Evolutionary conservation across 2,113 vertebrate species (phyloP).

Genomic region (Sarotherodon lohbergeri): DNA sequence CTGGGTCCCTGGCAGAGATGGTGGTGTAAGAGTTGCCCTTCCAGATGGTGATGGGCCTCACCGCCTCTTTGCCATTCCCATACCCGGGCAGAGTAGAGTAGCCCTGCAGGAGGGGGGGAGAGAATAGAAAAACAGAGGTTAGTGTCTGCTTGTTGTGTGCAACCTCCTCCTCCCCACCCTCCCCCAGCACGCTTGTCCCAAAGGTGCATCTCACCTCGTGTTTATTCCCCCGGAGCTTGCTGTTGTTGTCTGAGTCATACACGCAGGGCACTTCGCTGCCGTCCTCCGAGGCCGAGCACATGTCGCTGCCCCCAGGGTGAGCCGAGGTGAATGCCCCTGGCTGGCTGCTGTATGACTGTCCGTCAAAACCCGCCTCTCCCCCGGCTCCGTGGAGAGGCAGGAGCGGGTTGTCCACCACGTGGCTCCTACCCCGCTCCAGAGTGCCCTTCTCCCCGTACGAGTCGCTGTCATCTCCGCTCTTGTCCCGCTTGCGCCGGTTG

Average conservation of each 20-base stretch:
- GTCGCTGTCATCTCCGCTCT: slow-evolving; percentile 66
- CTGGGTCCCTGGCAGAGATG: slow-evolving; percentile 85
- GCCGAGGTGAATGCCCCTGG: slow-evolving; percentile 77
- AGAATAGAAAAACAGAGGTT: not conserved
- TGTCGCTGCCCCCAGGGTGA: slow-evolving; percentile 69
- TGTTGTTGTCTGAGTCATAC: slow-evolving; percentile 85
- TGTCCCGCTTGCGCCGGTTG: slow-evolving; percentile 83
- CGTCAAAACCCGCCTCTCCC: slow-evolving; percentile 76
- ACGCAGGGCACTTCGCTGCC: slow-evolving; percentile 78
- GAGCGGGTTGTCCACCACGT: slow-evolving; percentile 71
- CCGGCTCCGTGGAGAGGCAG: slow-evolving; percentile 60
- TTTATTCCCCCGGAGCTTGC: slow-evolving; percentile 74
- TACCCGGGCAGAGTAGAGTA: slow-evolving; percentile 82
- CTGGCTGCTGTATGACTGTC: slow-evolving; percentile 83
- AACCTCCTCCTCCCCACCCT: not conserved
- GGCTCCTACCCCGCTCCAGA: slow-evolving; percentile 75
- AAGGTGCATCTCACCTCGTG: slow-evolving; percentile 78
- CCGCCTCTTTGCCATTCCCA: slow-evolving; percentile 78
- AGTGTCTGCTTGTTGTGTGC: not conserved
- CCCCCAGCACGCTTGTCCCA: not conserved
- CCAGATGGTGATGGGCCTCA: slow-evolving; percentile 88
- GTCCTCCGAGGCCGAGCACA: slow-evolving; percentile 76
- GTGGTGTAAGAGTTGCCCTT: slow-evolving; percentile 94
- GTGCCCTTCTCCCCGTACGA: slow-evolving; percentile 73
- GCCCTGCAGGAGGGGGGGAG: slow-evolving; percentile 63